These are phyloP conservation scores for Eupeodes corollae DNA, from an alignment of 1,140 invertebrate species.

Conservation along the genomic window DNA sequence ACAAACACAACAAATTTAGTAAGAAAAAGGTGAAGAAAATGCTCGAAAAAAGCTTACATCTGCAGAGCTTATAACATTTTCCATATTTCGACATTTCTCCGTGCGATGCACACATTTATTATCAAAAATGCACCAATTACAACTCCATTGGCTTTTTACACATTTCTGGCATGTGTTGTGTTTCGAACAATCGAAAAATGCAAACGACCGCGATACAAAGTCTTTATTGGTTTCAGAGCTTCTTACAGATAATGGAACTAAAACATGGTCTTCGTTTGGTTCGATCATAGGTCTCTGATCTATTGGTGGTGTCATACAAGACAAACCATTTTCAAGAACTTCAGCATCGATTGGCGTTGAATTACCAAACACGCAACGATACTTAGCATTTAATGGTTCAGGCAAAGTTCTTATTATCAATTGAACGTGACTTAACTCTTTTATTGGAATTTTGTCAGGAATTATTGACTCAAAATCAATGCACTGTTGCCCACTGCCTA, in stretches of 20 bases:
- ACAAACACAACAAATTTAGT: slow-evolving; percentile 27
- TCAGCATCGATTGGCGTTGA: slow-evolving; percentile 76
- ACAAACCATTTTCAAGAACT: slow-evolving; percentile 65
- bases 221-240: slow-evolving; percentile 80
- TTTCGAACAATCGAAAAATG: slow-evolving; percentile 85
- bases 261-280: slow-evolving; percentile 71
- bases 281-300: slow-evolving; percentile 66
- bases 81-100: slow-evolving; percentile 62
- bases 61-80: slow-evolving; percentile 67
- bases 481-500: slow-evolving; percentile 84
- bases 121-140: slow-evolving; percentile 93
- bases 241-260: slow-evolving; percentile 83
- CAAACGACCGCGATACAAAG: slow-evolving; percentile 86
- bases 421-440: slow-evolving; percentile 71
- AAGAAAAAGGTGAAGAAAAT: slow-evolving; percentile 8
- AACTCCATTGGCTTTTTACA: slow-evolving; percentile 79
- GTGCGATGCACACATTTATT: slow-evolving; percentile 87
- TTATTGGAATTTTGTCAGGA: slow-evolving; percentile 80
- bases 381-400: slow-evolving; percentile 79
- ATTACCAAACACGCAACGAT: slow-evolving; percentile 85
- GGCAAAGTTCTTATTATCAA: slow-evolving; percentile 81
- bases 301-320: slow-evolving; percentile 73
- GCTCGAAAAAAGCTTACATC: slow-evolving; percentile 44
- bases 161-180: slow-evolving; percentile 79
- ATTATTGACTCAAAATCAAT: slow-evolving; percentile 90